Evolutionary conservation across 2,797 vertebrate genomes (phyloP), one percentile per base, ranked within the genome.

Genomic region (Momotus momota): DNA sequence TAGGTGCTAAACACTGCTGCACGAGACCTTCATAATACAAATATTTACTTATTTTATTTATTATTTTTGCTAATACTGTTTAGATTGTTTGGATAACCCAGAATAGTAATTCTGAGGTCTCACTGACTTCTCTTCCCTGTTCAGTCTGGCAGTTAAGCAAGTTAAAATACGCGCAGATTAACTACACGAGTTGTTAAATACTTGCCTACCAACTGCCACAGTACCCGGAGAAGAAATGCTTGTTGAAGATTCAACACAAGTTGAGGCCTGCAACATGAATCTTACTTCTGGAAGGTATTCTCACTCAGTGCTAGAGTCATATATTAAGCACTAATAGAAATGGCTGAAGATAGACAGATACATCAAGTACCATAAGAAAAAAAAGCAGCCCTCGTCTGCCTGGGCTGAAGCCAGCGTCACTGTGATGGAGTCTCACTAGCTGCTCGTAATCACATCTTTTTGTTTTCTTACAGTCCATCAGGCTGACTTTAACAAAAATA

Each of bases 401-500:
- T 29, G 54, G 29, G 19, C 43, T 79, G 46, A 71, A 91, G 58
- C 35, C 26, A 14, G 12, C 19, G 55, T 72, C 90, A 55, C 22
- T 38, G 31, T 48, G 80, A 84, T 41, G 49, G 52, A 84, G 18
- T 11, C 78, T 88, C 83, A 79, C 82, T 43, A 88, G 58, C 27
- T 81, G 54, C 35, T 92, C 43, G n/a, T n/a, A 70, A 52, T 35
- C 43, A 41, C 60, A 72, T 8, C 58, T 82, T 66, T 81, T 75
- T 22, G 22, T 91, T 77, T 90, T 84, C 84, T 61, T 70, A 43
- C 38, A 89, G 74, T 54, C 71, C 90, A 82, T 91, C 86, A 87
- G 31, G 60, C 33, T 51, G 74, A 38, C 88, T 88, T 92, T 21
- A 90, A 92, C 40, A 88, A 92, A 95, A 92, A 64, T 64, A 87